Base-by-base conservation (phyloP, 1,140 invertebrate genomes). In the Planococcus citri region DNA sequence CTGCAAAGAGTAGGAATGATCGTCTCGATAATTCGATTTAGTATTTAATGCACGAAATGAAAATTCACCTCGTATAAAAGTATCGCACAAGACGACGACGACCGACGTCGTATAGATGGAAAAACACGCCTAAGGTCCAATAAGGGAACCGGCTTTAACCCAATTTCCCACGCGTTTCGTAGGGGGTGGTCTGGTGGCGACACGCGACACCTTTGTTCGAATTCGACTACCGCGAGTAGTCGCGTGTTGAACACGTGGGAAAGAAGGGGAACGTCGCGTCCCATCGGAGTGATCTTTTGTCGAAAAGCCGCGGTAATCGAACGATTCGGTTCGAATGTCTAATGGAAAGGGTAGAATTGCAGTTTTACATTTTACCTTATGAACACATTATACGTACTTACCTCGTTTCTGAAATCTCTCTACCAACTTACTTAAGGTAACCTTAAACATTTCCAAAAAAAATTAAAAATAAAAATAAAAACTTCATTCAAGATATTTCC, bases 131-230 rank as follows among this genome's bases (percentile, higher is more conserved):
- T 51, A 51, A 51, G 41, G 41, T 51, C 41, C 41, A 25, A 64
- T 64, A 64, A 24, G 60, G 60, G 60, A 64, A 64, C 60, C 4
- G 3, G 60, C 25, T 64, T 24, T 64, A 64, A 64, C 60, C 60
- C 60, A 64, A 64, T 64, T 64, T 64, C 60, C 60, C 60, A 64
- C 60, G 22, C 60, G 20, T 64, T 64, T 64, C 60, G 60, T 64
- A 27, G 60, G 60, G 21, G 60, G 60, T 24, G 21, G 60, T 64
- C 60, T 64, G 60, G 60, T 64, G 60, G 60, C 60, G 60, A 64
- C 60, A 64, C 60, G 60, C 60, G 60, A 64, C 60, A 64, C 60
- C 60, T 64, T 64, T 64, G 60, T 64, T 25, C 60, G 60, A 17
- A 21, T 64, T 25, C 60, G 60, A 17, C 60, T 64, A 27, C 21